phyloP scores from a whole-genome alignment of 2,888 invertebrate genomes.

The Zygaena filipendulae region DNA sequence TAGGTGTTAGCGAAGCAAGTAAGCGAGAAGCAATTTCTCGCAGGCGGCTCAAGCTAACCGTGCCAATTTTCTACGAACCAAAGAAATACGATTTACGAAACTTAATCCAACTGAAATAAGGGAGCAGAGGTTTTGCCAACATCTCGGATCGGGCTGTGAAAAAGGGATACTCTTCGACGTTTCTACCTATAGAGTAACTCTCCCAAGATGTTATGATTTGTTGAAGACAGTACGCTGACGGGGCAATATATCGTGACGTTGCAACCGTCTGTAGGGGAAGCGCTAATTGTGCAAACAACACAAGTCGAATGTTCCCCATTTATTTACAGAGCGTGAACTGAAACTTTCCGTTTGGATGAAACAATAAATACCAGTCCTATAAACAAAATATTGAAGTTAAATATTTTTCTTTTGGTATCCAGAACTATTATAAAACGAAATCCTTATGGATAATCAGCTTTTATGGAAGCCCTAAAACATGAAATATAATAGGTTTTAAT shows the following conservation, averaged over 20 bases:
- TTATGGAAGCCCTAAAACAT: too few species aligned
- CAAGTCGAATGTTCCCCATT: constrained; percentile 16
- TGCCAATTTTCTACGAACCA: constrained; percentile 18
- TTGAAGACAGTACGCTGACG: constrained; percentile 25
- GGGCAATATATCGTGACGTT: constrained; percentile 24
- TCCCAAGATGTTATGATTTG: too few species aligned
- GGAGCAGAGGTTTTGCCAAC: background rate
- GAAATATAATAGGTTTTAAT: too few species aligned
- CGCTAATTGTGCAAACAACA: constrained; percentile 33
- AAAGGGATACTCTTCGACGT: constrained; percentile 17
- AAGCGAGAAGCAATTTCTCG: constrained; percentile 14
- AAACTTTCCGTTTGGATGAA: constrained; percentile 13
- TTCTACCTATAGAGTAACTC: too few species aligned
- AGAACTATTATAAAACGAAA: too few species aligned
- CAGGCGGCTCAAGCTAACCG: constrained; percentile 18
- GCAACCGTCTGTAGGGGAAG: constrained; percentile 18
- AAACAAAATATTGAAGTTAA: too few species aligned
- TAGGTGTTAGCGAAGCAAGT: constrained; percentile 11
- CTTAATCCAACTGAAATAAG: constrained; percentile 1
- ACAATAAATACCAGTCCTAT: too few species aligned
- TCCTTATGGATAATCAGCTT: too few species aligned
- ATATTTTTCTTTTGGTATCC: too few species aligned
- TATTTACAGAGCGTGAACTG: constrained; percentile 18
- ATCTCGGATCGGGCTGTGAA: constrained; percentile 11
- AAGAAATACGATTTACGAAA: background rate